Evolutionary conservation across 1,140 invertebrate genomes (phyloP).

Genomic region (Oppia nitens): DNA sequence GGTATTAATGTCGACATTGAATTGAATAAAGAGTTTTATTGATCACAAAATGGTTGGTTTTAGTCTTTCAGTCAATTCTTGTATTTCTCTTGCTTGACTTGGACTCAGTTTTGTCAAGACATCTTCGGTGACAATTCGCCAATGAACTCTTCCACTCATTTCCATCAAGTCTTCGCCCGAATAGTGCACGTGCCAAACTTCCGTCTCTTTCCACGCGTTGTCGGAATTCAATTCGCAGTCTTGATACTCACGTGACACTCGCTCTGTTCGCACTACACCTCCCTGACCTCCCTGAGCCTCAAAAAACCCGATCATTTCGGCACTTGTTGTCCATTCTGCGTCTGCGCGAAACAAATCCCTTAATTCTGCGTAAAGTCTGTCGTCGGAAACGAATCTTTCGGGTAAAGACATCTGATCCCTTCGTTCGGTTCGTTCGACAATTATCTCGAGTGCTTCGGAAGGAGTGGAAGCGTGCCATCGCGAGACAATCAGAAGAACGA

Average conservation of each 20-base stretch:
- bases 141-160: constrained; percentile 17
- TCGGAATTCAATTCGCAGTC: constrained; percentile 39
- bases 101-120: constrained; percentile 21
- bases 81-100: constrained; percentile 20
- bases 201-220: constrained; percentile 39
- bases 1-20: too few species aligned
- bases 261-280: neutral
- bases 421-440: constrained; percentile 16
- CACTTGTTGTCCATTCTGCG: constrained; percentile 2
- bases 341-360: constrained; percentile 13
- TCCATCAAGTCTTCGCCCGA: constrained; percentile 13
- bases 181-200: constrained; percentile 36
- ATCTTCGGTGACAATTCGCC: constrained; percentile 22
- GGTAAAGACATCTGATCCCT: constrained; percentile 17
- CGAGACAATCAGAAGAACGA: constrained; percentile 29
- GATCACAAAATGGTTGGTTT: neutral
- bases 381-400: constrained; percentile 22
- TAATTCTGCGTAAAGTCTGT: constrained; percentile 17
- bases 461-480: constrained; percentile 22
- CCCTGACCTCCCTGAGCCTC: neutral
- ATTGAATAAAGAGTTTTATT: too few species aligned
- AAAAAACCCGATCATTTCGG: constrained; percentile 6
- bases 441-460: constrained; percentile 18
- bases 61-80: constrained; percentile 15
- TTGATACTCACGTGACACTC: constrained; percentile 29